Percentiles rank a stretch among this genome's conserved stretches.
Evolutionary conservation across 2,797 vertebrate species (phyloP).

Genomic region (Aphelocoma californica): DNA sequence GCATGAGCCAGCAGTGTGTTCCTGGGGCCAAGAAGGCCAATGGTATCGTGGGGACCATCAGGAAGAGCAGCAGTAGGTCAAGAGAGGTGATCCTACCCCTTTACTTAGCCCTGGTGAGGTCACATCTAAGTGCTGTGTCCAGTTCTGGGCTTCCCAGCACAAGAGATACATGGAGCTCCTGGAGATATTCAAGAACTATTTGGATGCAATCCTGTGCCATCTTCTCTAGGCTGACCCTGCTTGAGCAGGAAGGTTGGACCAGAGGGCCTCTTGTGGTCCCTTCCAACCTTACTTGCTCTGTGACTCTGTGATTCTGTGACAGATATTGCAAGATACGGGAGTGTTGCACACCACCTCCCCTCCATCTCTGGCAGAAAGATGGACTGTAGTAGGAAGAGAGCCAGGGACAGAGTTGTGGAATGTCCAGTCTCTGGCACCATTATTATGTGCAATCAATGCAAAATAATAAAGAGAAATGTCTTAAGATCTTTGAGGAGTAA

Average conservation of each 20-base stretch:
- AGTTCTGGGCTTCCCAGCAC: not conserved
- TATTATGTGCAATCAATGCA: not conserved
- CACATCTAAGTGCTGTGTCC: not conserved
- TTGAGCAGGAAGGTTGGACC: not conserved
- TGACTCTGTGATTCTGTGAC: not conserved
- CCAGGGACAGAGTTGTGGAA: not conserved
- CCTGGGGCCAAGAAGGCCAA: not conserved
- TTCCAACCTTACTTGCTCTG: not conserved
- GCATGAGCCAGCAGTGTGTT: not conserved
- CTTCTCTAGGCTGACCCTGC: not conserved
- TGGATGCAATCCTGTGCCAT: not conserved
- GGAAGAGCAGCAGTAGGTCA: not conserved
- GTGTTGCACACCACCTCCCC: not conserved
- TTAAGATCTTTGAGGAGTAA: not conserved
- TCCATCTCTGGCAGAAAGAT: not conserved
- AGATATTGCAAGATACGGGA: not conserved
- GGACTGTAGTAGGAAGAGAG: not conserved
- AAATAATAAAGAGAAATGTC: not conserved
- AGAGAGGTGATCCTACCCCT: not conserved
- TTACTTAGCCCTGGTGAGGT: not conserved
- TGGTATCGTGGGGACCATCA: not conserved
- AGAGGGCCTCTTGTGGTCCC: too few relatives aligned
- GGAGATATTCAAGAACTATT: not conserved
- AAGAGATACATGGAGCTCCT: not conserved
- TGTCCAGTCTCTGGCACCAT: not conserved